Conservation (phyloP, 2,797 vertebrate genomes). For the Alectoris magna region DNA sequence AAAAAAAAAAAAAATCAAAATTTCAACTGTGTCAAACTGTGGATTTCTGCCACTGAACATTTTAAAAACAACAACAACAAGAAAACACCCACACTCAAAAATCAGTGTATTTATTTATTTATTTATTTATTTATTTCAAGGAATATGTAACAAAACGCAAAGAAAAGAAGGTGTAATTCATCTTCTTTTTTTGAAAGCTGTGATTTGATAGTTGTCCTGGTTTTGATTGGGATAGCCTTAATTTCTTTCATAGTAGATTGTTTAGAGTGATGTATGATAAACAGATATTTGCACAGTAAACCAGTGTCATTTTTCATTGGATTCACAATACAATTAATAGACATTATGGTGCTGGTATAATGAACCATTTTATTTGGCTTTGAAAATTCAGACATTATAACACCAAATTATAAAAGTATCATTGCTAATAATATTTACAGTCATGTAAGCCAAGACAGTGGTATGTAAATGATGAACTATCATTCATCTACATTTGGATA, state of each 20-base stretch:
- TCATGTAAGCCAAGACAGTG: not conserved
- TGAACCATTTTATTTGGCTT: not conserved
- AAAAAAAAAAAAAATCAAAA: not conserved
- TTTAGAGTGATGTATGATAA: not conserved
- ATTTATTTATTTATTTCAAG: not conserved
- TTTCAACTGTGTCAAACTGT: not conserved
- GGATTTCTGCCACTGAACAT: not conserved
- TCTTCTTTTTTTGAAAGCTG: not conserved
- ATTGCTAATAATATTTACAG: not conserved
- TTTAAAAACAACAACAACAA: not conserved
- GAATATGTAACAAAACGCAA: not conserved
- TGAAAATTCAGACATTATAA: not conserved
- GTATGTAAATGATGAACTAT: not conserved
- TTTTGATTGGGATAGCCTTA: not conserved
- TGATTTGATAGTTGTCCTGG: not conserved
- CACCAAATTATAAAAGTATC: not conserved
- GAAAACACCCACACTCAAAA: not conserved
- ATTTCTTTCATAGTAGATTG: not conserved
- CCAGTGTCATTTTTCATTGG: not conserved
- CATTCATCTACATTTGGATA: not conserved
- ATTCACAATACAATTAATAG: not conserved
- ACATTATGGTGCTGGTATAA: not conserved
- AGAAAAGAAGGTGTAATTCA: not conserved
- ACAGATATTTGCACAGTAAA: not conserved
- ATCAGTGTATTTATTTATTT: not conserved